Base-by-base conservation (phyloP, 2,888 invertebrate genomes). In the Chorisops tibialis region DNA sequence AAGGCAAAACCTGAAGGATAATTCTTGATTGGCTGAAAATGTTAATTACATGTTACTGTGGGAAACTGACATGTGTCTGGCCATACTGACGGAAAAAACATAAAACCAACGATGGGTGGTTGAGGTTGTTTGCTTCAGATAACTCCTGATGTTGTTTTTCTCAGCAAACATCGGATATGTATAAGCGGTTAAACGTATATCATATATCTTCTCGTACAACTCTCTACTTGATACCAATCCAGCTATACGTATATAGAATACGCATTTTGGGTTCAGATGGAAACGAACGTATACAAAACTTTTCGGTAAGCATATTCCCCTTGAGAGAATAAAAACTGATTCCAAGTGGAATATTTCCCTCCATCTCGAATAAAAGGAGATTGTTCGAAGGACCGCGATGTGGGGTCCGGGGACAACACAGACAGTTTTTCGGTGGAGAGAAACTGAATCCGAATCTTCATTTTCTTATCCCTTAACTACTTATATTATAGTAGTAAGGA, bases 31-130 rank as follows among this genome's bases (percentile, higher is more conserved):
- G 63, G 63, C 52, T 63, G 60, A 48, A 60, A 56, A 60, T 60
- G 54, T 63, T 63, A 63, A 60, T 63, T 63, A 63, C 59, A 60
- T 63, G 59, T 51, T 59, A 59, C 59, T 59, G 63, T 63, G 63
- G 59, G 63, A 63, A 63, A 63, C 52, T 52, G 54, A 63, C 63
- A 63, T 63, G 48, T 63, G 63, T 63, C 59, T 47, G 59, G 59
- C 48, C 48, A 14, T 19, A 18, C 47, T 59, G 59, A 38, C 48
- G 45, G 54, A 54, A 56, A 50, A 43, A 56, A 56, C 56, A 56
- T 56, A 45, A 56, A 56, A 45, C 56, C 56, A 45, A 43, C 45
- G 56, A 56, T 56, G 56, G 56, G 56, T 56, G 56, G 56, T 45
- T 56, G 43, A 56, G 56, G 22, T 56, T 56, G 56, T 56, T 56